Conservation (phyloP, 2,888 invertebrate species). For the Volucella inanis region DNA sequence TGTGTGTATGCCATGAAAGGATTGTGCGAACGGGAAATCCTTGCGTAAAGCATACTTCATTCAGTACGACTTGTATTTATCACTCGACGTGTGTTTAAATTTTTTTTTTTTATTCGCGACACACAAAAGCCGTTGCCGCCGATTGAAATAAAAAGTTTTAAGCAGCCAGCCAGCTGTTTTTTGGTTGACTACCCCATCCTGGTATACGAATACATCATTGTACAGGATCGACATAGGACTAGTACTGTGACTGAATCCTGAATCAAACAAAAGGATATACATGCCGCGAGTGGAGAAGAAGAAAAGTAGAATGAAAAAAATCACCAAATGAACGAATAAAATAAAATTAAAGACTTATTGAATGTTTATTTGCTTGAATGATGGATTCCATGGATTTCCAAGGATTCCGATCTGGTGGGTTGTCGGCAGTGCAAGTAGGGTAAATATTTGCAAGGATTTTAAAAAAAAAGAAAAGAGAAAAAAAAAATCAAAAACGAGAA, state of each 20-base stretch:
- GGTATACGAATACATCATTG: slow-evolving; percentile 9
- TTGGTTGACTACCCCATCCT: slow-evolving; percentile 58
- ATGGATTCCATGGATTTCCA: slow-evolving; percentile 63
- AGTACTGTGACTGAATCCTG: slow-evolving; percentile 38
- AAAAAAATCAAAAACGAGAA: no score
- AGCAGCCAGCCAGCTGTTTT: slow-evolving; percentile 68
- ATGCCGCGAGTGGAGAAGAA: slow-evolving; percentile 9
- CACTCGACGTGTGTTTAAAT: slow-evolving; percentile 32
- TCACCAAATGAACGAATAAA: slow-evolving; percentile 41
- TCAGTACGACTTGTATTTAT: slow-evolving; percentile 15
- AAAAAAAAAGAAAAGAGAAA: neutral
- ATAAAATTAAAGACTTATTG: slow-evolving; percentile 74
- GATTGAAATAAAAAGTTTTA: slow-evolving; percentile 54
- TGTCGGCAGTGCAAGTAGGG: slow-evolving; percentile 30
- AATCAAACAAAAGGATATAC: slow-evolving; percentile 39
- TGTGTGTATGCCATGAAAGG: slow-evolving; percentile 51
- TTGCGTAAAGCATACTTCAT: slow-evolving; percentile 37
- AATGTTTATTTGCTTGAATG: slow-evolving; percentile 74
- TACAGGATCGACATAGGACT: slow-evolving; percentile 25
- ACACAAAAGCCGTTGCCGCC: slow-evolving; percentile 42
- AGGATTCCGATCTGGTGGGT: slow-evolving; percentile 28
- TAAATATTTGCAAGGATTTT: slow-evolving; percentile 70
- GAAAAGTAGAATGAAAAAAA: slow-evolving; percentile 40
- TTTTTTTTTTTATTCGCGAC: slow-evolving; percentile 34
- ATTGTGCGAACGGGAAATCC: slow-evolving; percentile 61